Evolutionary conservation across 2,888 invertebrate genomes (phyloP), one percentile per base, ranked within the genome.

Genomic region (Leptarthrus brevirostris): DNA sequence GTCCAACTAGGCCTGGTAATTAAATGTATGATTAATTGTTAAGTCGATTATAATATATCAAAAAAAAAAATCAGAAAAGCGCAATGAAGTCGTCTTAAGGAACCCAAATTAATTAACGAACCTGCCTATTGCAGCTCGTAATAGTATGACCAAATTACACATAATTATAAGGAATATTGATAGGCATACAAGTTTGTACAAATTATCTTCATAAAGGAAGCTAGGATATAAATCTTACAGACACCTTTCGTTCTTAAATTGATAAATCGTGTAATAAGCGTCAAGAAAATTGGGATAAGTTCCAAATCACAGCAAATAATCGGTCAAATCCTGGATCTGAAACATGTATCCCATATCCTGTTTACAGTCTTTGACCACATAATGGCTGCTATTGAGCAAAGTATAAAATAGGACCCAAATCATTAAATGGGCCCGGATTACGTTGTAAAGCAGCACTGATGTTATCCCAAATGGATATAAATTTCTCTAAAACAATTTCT

Each of bases 261-360:
- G 49, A 69, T 47, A 26, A 26, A 69, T 52, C 24, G 20, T 6
- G 12, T 47, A 66, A 49, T 53, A 53, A 70, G 18, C 20, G 70
- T 49, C 53, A 49, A 36, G 52, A 22, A 47, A 66, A 26, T 26
- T 16, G 66, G 30, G 22, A 49, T 49, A 66, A 66, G 49, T 66
- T 66, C 52, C 49, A 71, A 71, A 56, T 71, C 56, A 54, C 22
- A 56, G n/a, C 40, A 44, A 54, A 71, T 56, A 71, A 56, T 36
- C 34, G 26, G 36, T 53, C 54, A 53, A 5, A 26, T 36, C 36
- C 20, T 34, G 22, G 52, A 18, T 3, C 8, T 12, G 12, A 40
- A 40, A 40, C 40, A 40, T 12, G 12, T 40, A 12, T 34, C 36
- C 36, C 24, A 34, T 20, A 52, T 36, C 5, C 18, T 18, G 12